These are phyloP conservation scores for Cheilosia vulpina DNA, from an alignment of 2,888 invertebrate species.

Conservation along the genomic window DNA sequence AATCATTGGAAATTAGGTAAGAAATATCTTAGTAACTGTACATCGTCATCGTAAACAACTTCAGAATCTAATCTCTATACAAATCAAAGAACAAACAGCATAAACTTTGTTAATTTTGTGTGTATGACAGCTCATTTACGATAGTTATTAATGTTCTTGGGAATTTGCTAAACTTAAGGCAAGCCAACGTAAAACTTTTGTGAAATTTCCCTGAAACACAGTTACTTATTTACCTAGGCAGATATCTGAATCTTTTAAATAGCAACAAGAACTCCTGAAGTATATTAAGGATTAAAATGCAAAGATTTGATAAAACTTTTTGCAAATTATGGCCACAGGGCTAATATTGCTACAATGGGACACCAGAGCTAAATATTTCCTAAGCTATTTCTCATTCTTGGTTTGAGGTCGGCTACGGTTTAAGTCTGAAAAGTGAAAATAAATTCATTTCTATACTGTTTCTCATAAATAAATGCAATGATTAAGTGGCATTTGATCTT, in stretches of 20 bases:
- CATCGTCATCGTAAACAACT: not conserved
- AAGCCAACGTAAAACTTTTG: not conserved
- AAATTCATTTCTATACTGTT: constrained; percentile 8
- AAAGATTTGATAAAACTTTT: constrained; percentile 43
- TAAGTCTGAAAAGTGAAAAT: constrained; percentile 16
- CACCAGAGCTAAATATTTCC: constrained; percentile 2
- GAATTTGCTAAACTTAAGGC: not conserved
- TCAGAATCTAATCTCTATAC: not conserved
- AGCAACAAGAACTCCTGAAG: constrained; percentile 5
- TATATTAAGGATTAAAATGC: constrained; percentile 18
- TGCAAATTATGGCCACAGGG: not conserved
- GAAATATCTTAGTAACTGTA: too few relatives aligned
- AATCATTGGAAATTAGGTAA: too few relatives aligned
- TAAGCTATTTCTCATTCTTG: not conserved
- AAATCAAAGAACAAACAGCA: constrained; percentile 4
- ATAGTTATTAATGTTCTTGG: constrained; percentile 18
- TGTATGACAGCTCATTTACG: constrained; percentile 27
- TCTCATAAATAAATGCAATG: constrained; percentile 21
- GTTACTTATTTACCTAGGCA: constrained; percentile 29
- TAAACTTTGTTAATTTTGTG: constrained; percentile 25
- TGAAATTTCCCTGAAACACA: not conserved
- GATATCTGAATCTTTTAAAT: constrained; percentile 7
- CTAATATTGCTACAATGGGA: not conserved
- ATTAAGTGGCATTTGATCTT: constrained; percentile 33
- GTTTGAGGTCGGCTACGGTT: not conserved